Evolutionary conservation across 2,888 invertebrate species (phyloP), one percentile per base, ranked within the genome.

Genomic region (Stenchaetothrips biformis): DNA sequence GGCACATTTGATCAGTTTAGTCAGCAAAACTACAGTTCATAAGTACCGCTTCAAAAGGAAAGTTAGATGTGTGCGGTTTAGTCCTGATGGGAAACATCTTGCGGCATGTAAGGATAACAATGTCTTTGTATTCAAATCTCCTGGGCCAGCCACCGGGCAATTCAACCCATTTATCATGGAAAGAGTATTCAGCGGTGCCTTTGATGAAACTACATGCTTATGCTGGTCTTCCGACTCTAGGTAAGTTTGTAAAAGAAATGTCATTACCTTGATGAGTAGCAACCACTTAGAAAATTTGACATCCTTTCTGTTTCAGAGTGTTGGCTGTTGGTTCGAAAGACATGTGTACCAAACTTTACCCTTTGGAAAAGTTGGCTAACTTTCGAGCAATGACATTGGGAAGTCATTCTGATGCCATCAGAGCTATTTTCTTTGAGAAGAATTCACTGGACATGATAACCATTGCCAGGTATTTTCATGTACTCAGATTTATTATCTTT

Each of bases 221-320:
- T 94, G 95, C 86, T 99, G 99, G 99, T 95, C 97, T 0, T 89
- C 90, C 27, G 98, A 99, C 87, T 98, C 98, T 0, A 93, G 91
- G 90, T 90, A 84, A 82, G 84, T 49, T 49, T 27, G 48, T n/a
- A 21, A 37, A 78, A 79, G 1, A 25, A 80, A 80, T 59, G 9
- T 78, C 16, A 16, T 7, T 48, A 53, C 27, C 25, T 16, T 2
- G 27, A 47, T 11, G 37, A 2, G 37, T 37, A 4, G 18, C 18
- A 18, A 53, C 6, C 8, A 9, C 18, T 8, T 53, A 11, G 6
- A 18, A 53, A 53, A 53, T 53, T 9, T 0, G 16, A 13, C 13
- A 13, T 13, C 59, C 13, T n/a, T 18, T 74, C 13, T 27, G 11
- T 77, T 79, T 8, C 83, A 90, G 89, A 85, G 89, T 97, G 62